Base-by-base conservation (phyloP, 2,888 invertebrate genomes). In the Tetropium fuscum region DNA sequence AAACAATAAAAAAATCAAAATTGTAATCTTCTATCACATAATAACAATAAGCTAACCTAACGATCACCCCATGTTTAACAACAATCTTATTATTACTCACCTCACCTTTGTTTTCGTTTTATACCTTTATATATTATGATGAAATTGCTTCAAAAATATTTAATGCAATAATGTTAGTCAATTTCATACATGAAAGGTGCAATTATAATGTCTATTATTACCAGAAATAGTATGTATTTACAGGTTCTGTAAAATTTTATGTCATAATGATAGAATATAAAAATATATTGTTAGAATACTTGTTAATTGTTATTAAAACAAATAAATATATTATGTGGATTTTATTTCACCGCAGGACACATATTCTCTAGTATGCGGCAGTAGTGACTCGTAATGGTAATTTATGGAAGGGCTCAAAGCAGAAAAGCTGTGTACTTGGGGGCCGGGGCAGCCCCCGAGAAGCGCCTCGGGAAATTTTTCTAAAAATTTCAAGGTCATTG, bases 111-210 rank as follows among this genome's bases (percentile, higher is more conserved):
- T n/a, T 27, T 27, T 1, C 8, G 2, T n/a, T 27, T n/a, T 27
- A 2, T 8, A 25, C 5, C 8, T 25, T 25, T 25, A 25, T 25
- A n/a, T n/a, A n/a, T 25, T 5, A 7, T 27, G 10, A 5, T 27
- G n/a, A 27, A 27, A 7, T 27, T 6, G 10, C 3, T 7, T n/a
- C 10, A 5, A n/a, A 27, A 36, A 36, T 13, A 13, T 8, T 36
- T 36, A 59, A 43, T 60, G 63, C 63, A 63, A 63, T 63, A 63
- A 60, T 48, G 25, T 49, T 51, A 58, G 60, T 63, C 63, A 63
- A 63, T 63, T 62, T 48, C 6, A 36, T 58, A 43, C 27, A 45
- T 48, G 54, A 18, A 19, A 7, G 47, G 63, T 63, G 63, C 63
- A 63, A 63, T 63, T 63, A 47, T 16, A 16, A 8, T 2, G 15